Conservation (phyloP, 2,113 vertebrate genomes). For the Crocuta crocuta region DNA sequence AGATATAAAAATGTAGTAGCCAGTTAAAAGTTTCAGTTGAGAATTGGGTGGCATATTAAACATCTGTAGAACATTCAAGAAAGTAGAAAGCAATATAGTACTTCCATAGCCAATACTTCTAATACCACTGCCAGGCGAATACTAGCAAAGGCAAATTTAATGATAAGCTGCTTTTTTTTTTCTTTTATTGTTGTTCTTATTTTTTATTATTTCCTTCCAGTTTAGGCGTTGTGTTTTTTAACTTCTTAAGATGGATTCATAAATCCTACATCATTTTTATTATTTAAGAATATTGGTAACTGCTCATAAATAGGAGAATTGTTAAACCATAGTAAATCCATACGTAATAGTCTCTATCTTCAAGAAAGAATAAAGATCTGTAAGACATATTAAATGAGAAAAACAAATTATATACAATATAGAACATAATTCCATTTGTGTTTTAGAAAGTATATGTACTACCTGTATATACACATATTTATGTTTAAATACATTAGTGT, state of each 20-base stretch:
- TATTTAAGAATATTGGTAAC: constrained; percentile 27
- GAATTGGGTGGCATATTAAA: constrained; percentile 5
- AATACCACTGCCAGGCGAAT: not conserved
- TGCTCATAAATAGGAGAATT: not conserved
- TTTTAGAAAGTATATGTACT: not conserved
- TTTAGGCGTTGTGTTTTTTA: constrained; percentile 47
- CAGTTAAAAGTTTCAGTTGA: not conserved
- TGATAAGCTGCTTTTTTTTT: not conserved
- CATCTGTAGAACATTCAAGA: not conserved
- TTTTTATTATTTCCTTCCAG: constrained; percentile 37
- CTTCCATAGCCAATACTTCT: not conserved
- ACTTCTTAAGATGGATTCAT: constrained; percentile 10
- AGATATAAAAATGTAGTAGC: constrained; percentile 32
- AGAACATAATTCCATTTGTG: not conserved
- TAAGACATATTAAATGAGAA: constrained; percentile 22
- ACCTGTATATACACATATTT: not conserved
- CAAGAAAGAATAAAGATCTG: constrained; percentile 30
- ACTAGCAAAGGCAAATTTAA: not conserved
- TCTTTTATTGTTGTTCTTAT: not conserved
- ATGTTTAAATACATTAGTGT: constrained; percentile 16
- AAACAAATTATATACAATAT: not conserved
- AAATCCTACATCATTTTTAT: not conserved
- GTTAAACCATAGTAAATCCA: not conserved
- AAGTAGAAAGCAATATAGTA: not conserved
- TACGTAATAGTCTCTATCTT: not conserved